These are phyloP conservation scores for Synergus laeviventris DNA, from an alignment of 2,888 invertebrate species.

Conservation along the genomic window DNA sequence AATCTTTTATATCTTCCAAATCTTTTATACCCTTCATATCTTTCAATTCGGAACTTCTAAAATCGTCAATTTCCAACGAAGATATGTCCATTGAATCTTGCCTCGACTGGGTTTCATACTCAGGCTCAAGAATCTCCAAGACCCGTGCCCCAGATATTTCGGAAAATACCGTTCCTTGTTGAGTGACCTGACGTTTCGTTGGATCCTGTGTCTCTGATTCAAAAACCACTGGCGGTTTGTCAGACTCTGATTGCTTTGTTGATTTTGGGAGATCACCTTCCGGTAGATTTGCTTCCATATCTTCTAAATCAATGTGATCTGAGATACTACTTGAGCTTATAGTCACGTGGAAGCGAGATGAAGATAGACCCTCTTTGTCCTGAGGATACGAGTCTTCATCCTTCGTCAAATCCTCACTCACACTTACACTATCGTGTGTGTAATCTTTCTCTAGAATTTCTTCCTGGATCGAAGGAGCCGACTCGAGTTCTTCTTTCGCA, in stretches of 20 bases:
- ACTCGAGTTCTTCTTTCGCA: conserved; percentile 16
- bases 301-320: conserved; percentile 69
- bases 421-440: conserved; percentile 65
- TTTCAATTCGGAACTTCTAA: conserved; percentile 59
- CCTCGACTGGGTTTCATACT: conserved; percentile 58
- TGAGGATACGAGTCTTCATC: conserved; percentile 68
- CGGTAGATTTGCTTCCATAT: conserved; percentile 60
- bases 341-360: conserved; percentile 65
- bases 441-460: conserved; percentile 61
- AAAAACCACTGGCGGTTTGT: conserved; percentile 47
- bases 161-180: conserved; percentile 51
- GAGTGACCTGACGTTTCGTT: conserved; percentile 30
- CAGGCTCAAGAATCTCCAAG: conserved; percentile 67
- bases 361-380: conserved; percentile 65
- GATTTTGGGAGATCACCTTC: conserved; percentile 56
- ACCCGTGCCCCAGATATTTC: conserved; percentile 65
- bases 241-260: conserved; percentile 43
- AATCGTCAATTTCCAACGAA: conserved; percentile 69
- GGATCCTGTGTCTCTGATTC: conserved; percentile 42
- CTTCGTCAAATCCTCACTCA: conserved; percentile 69
- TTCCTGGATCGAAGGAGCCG: conserved; percentile 50
- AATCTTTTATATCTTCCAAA: conserved; percentile 47
- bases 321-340: conserved; percentile 72
- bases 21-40: conserved; percentile 54
- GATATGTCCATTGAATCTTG: conserved; percentile 70